These are phyloP conservation scores for Steromphala cineraria DNA, from an alignment of 2,888 invertebrate species.

Conservation along the genomic window DNA sequence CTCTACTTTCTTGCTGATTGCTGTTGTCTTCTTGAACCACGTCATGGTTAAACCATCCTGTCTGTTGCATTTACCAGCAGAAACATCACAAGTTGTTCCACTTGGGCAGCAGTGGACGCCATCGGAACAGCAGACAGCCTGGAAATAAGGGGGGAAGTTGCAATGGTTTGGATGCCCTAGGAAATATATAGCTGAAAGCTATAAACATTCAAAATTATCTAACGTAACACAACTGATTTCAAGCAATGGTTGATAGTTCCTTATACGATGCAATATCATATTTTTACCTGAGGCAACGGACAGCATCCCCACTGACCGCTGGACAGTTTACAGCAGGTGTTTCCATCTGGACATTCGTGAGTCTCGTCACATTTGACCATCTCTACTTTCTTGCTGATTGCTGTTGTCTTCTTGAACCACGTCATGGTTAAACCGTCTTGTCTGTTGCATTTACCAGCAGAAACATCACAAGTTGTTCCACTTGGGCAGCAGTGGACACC, in stretches of 20 bases:
- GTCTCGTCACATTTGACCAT: background rate
- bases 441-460: constrained; percentile 48
- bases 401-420: background rate
- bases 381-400: background rate
- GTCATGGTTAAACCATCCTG: constrained; percentile 24
- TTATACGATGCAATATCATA: too few species aligned
- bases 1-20: background rate
- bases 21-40: constrained; percentile 38
- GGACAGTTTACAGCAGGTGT: background rate
- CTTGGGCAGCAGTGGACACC: constrained; percentile 64
- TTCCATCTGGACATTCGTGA: background rate
- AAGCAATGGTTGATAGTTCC: too few species aligned
- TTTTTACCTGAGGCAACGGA: constrained; percentile 44
- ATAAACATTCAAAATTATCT: too few species aligned
- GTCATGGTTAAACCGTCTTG: background rate
- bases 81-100: constrained; percentile 45
- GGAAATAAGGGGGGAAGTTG: too few species aligned
- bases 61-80: constrained; percentile 42
- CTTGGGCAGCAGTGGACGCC: constrained; percentile 55
- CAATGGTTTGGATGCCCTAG: too few species aligned
- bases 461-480: constrained; percentile 54
- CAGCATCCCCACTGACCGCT: background rate
- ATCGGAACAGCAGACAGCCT: constrained; percentile 64
- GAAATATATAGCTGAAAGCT: too few species aligned
- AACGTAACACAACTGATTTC: too few species aligned